Evolutionary conservation across 1,140 invertebrate species (phyloP).

Genomic region (Cotesia typhae): DNA sequence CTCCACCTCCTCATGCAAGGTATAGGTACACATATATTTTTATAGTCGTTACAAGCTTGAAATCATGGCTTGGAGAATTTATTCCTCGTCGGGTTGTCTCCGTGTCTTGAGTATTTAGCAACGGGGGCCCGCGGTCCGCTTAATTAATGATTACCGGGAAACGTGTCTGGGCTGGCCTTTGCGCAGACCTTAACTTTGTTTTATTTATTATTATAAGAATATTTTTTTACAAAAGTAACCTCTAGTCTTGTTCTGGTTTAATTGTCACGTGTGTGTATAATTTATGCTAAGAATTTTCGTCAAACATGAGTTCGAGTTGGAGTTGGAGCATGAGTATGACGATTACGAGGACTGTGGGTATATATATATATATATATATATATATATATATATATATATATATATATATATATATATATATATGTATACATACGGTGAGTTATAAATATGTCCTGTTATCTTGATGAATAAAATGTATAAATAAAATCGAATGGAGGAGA

Average conservation of each 20-base stretch:
- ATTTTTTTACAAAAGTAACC: background rate
- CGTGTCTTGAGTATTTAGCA: constrained; percentile 53
- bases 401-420: too few species aligned
- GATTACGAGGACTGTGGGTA: too few species aligned
- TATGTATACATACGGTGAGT: background rate
- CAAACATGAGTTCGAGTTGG: background rate
- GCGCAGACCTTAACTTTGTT: background rate
- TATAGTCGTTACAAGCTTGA: constrained; percentile 10
- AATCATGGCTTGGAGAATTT: constrained; percentile 34
- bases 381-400: background rate
- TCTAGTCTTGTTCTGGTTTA: background rate
- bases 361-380: too few species aligned
- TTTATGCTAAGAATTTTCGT: constrained; percentile 21
- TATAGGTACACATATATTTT: background rate
- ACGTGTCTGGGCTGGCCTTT: constrained; percentile 52
- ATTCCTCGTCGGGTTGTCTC: constrained; percentile 40
- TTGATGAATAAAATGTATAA: constrained; percentile 6
- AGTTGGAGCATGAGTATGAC: too few species aligned
- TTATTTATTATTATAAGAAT: background rate
- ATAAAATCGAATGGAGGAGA: constrained; percentile 34
- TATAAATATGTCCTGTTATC: too few species aligned
- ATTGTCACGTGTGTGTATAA: constrained; percentile 13
- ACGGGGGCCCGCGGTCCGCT: constrained; percentile 51
- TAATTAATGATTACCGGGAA: constrained; percentile 66
- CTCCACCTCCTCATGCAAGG: background rate